These are phyloP conservation scores for Bradysia coprophila DNA, from an alignment of 1,140 invertebrate genomes.

Conservation along the genomic window DNA sequence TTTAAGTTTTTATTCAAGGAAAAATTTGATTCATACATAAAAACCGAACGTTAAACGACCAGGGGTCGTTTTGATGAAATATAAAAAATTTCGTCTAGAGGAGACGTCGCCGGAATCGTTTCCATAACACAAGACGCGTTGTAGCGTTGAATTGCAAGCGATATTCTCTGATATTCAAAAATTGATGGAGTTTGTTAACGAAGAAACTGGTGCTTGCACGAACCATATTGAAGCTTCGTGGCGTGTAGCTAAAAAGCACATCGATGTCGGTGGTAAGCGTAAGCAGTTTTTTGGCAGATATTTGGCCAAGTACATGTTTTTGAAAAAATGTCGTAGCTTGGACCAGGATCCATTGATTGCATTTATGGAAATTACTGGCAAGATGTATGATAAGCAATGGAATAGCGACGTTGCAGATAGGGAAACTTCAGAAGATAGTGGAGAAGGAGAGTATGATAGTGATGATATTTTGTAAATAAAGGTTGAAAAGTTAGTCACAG, in stretches of 20 bases:
- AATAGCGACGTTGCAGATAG: not conserved
- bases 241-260: not conserved
- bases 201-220: conserved; percentile 6
- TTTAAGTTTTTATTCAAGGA: no score
- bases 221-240: conserved; percentile 4
- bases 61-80: no score
- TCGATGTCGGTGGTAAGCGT: not conserved
- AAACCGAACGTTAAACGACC: no score
- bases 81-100: no score
- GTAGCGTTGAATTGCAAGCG: no score
- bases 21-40: no score
- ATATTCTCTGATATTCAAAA: no score
- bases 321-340: not conserved
- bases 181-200: conserved; percentile 8
- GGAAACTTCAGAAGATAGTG: not conserved
- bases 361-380: not conserved
- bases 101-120: no score
- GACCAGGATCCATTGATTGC: not conserved
- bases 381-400: not conserved
- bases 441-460: not conserved
- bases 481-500: no score
- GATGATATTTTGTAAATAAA: no score
- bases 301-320: conserved; percentile 1
- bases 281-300: not conserved
- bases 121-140: no score